Evolutionary conservation across 1,140 invertebrate genomes (phyloP), one percentile per base, ranked within the genome.

Genomic region (Aphis craccivora): DNA sequence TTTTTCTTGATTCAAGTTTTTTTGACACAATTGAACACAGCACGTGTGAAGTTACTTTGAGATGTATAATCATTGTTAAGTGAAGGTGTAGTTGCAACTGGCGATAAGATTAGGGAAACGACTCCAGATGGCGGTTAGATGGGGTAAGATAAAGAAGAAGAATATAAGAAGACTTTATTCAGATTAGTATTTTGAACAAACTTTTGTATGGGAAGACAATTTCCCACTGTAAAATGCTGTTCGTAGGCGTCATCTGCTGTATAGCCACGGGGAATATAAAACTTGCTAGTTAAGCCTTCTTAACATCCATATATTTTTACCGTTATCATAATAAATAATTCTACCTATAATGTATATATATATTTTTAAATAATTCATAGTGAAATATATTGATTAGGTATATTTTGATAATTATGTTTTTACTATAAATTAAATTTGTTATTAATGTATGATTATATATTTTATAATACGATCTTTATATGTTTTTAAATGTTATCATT

Each of bases 161-260:
- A 83, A 53, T 55, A 83, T 55, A 93, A 84, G 76, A 55, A 93
- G 81, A 93, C 91, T 86, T 93, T 55, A 93, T 93, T 84, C 81
- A 93, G 91, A 93, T 93, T 93, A 93, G 91, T 84, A 86, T 93
- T 93, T 93, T n/a, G 81, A 93, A 53, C 91, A 93, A 93, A 93
- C 91, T 93, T 92, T 93, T 93, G 91, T 43, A 22, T 11, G 81
- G 48, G 51, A 83, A 84, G 35, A 55, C 83, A 91, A 93, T 93
- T 93, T 25, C 91, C 25, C 40, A 86, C 48, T 55, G 48, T 43
- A 84, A 84, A 40, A 86, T 51, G 91, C 91, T 93, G 81, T 93
- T 81, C 91, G 81, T 86, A 53, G 81, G 91, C 91, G 91, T 86
- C 91, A 93, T 93, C 91, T 93, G 91, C 30, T 84, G 3, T 81